These are phyloP conservation scores for Euura saliciscinereae DNA, from an alignment of 1,140 invertebrate species.

Conservation along the genomic window DNA sequence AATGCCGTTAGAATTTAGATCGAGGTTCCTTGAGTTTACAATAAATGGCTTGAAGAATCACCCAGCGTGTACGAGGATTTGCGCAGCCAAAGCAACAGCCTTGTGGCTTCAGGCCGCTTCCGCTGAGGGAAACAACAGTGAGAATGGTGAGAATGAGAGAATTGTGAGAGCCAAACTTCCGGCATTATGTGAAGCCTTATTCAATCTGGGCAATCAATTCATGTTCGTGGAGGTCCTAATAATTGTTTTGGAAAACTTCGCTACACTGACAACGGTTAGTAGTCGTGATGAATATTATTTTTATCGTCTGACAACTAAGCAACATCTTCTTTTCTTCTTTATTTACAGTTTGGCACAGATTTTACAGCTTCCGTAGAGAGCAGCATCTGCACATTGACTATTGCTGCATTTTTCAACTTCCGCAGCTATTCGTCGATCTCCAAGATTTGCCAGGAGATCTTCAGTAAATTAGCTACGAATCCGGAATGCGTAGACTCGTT, in stretches of 20 bases:
- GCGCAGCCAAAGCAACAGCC: constrained; percentile 54
- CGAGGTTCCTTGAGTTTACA: constrained; percentile 68
- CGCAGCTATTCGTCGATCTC: constrained; percentile 70
- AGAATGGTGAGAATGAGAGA: constrained; percentile 35
- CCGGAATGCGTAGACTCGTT: constrained; percentile 65
- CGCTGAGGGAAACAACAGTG: constrained; percentile 28
- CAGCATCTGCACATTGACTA: constrained; percentile 73
- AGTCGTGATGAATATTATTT: constrained; percentile 14
- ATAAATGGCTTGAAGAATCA: constrained; percentile 67
- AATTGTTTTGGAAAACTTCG: constrained; percentile 72
- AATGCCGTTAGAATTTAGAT: constrained; percentile 63
- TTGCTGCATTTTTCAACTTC: constrained; percentile 76
- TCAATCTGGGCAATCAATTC: constrained; percentile 42
- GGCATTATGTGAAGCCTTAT: constrained; percentile 53
- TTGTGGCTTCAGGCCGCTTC: constrained; percentile 51
- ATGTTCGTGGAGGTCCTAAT: constrained; percentile 62
- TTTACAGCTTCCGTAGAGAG: constrained; percentile 72
- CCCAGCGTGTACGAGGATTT: constrained; percentile 52
- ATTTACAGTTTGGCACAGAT: constrained; percentile 66
- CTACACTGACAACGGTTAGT: constrained; percentile 68
- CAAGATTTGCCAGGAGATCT: constrained; percentile 69
- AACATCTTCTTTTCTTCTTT: not conserved
- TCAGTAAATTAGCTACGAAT: constrained; percentile 71
- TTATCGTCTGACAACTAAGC: not conserved
- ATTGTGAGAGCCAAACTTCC: constrained; percentile 50